Base-by-base conservation (phyloP, 2,113 vertebrate genomes). In the Parus major region DNA sequence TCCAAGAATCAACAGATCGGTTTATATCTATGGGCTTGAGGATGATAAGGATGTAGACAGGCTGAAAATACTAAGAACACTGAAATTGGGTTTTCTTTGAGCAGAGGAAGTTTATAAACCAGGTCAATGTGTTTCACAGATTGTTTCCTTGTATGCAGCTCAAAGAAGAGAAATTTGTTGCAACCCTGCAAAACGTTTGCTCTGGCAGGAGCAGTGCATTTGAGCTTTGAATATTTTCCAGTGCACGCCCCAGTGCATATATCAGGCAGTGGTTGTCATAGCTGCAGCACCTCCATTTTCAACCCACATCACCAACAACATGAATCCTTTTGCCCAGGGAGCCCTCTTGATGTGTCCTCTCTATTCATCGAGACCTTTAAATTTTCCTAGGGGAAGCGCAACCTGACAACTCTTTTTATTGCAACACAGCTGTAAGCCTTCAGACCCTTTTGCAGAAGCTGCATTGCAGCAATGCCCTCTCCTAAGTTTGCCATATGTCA, bases 321-420 rank as follows among this genome's bases (percentile, higher is more conserved):
- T 5, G 9, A 36, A 70, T 46, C 28, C 9, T 31, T 82, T 75
- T 53, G 52, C 28, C 61, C 55, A 78, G 21, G 49, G 31, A 82
- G 2, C 2, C 33, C 1, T 76, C 49, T 44, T 77, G 29, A 7
- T 73, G 15, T 12, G 8, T 21, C 5, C 21, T 44, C 25, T 82
- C 46, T 20, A 18, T 8, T 57, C 44, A 41, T 2, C 3, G 1
- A 80, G 31, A 21, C 8, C 6, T 12, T 2, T 3, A 46, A 35
- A 71, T n/a, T 42, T 82, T 87, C 36, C 21, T 44, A 15, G 31
- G 7, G 22, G 15, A 44, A 53, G 16, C 3, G 1, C 28, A 71
- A 17, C 21, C 24, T 36, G 15, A 8, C 13, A n/a, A 22, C 28
- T 57, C 20, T 35, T 82, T 63, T 66, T 55, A 13, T 71, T 79